Evolutionary conservation across 2,113 vertebrate species (phyloP).

Genomic region (Calonectris borealis): DNA sequence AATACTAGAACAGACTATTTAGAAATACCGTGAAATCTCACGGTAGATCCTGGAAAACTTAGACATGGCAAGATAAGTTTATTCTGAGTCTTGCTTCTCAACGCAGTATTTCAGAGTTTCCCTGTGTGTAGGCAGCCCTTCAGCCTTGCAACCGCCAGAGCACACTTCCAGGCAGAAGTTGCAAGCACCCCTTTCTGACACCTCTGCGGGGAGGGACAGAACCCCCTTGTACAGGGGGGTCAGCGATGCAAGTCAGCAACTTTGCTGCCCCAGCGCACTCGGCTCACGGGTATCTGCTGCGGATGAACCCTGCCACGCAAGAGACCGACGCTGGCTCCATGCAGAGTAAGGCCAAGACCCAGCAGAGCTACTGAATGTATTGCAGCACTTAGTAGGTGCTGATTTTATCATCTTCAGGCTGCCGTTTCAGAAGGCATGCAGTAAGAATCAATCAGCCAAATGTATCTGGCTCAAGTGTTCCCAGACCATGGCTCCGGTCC

Average conservation of each 20-base stretch:
- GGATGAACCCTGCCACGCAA: background rate
- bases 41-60: background rate
- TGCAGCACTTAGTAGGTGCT: background rate
- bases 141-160: background rate
- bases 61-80: background rate
- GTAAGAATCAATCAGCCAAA: constrained; percentile 24
- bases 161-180: background rate
- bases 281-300: background rate
- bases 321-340: background rate
- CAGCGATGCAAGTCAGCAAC: background rate
- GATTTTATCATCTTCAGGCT: background rate
- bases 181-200: background rate
- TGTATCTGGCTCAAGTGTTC: background rate
- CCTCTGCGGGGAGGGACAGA: fast-evolving
- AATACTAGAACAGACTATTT: background rate
- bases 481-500: background rate
- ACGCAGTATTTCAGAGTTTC: background rate
- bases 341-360: background rate
- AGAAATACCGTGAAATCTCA: background rate
- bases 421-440: background rate
- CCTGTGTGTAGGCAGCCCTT: background rate
- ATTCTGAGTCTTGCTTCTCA: background rate
- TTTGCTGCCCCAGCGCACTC: fast-evolving
- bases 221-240: fast-evolving
- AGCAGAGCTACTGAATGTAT: background rate